Base-by-base conservation (phyloP, 2,113 vertebrate genomes). In the Rostratula benghalensis region DNA sequence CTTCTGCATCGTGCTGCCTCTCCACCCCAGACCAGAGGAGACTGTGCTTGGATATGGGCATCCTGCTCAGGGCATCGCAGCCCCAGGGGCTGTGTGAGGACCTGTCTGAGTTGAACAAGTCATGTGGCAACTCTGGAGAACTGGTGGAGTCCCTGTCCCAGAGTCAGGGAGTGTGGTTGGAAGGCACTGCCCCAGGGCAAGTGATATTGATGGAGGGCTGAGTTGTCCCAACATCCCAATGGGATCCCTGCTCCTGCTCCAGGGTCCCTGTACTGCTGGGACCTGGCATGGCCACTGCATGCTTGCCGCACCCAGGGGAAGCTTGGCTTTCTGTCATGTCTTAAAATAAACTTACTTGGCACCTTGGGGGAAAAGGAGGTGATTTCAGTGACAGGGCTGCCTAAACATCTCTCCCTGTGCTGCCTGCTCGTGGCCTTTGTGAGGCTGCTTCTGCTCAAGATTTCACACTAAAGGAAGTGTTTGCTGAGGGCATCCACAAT, bases 81-180 rank as follows among this genome's bases (percentile, higher is more conserved):
- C 46, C 35, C 46, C 0, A 0, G 33, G 69, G 41, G 7, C 50
- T 5, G 0, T 6, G 23, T 1, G 2, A 67, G 65, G 68, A 59
- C 57, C n/a, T 53, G 30, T 53, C 46, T 51, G 73, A 65, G 64
- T 2, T 46, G 64, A 46, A 13, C n/a, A 23, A 13, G 7, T 3
- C 41, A 10, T 0, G 2, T 23, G 64, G 48, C 68, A 87, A 11
- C 64, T 63, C 37, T 0, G 1, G 56, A 33, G 51, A 14, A 22
- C 43, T 22, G 37, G 46, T 46, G 54, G 7, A 24, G 13, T 87
- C 63, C 11, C 30, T n/a, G 31, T 51, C 63, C 51, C 57, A n/a
- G 33, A 23, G 22, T 69, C 59, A 89, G 48, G 3, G 11, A 54
- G 61, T 3, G 0, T 0, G 13, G 27, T 2, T 23, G 28, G 43